Percentiles rank a stretch among this genome's conserved stretches.
These are phyloP conservation scores for Ibycter americanus DNA, from an alignment of 2,797 vertebrate genomes.

Conservation along the genomic window DNA sequence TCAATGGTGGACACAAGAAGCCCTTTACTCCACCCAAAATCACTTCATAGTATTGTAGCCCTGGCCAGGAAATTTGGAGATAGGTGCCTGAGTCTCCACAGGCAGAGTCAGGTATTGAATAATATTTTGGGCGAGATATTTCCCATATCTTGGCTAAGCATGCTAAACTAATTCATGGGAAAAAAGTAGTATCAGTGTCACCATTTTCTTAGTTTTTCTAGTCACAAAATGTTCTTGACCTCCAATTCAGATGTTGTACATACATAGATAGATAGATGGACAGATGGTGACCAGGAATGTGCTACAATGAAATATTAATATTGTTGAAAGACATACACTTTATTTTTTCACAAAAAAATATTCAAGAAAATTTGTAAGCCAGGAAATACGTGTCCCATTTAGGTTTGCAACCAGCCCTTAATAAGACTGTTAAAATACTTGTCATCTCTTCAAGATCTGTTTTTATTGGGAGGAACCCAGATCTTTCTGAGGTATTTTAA, in stretches of 20 bases:
- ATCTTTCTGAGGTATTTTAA: neutral
- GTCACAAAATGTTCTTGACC: neutral
- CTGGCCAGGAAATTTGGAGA: neutral
- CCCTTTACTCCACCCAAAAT: neutral
- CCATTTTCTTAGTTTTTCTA: neutral
- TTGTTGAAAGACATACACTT: neutral
- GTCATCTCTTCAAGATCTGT: neutral
- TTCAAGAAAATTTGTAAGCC: neutral
- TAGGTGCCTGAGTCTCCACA: neutral
- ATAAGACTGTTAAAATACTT: neutral
- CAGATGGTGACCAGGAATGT: neutral
- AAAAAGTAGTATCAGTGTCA: neutral
- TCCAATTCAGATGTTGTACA: neutral
- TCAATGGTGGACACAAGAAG: neutral
- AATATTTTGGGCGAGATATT: neutral
- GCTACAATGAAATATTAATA: neutral
- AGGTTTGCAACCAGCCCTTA: neutral
- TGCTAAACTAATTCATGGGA: neutral
- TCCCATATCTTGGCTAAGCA: neutral
- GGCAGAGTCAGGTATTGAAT: neutral
- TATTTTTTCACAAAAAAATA: rapidly evolving
- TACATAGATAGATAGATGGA: neutral
- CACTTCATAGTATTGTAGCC: neutral
- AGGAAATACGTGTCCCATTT: neutral
- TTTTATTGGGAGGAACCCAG: neutral